Evolutionary conservation across 2,797 vertebrate species (phyloP), one percentile per base, ranked within the genome.

Genomic region (Gephyroberyx darwinii): DNA sequence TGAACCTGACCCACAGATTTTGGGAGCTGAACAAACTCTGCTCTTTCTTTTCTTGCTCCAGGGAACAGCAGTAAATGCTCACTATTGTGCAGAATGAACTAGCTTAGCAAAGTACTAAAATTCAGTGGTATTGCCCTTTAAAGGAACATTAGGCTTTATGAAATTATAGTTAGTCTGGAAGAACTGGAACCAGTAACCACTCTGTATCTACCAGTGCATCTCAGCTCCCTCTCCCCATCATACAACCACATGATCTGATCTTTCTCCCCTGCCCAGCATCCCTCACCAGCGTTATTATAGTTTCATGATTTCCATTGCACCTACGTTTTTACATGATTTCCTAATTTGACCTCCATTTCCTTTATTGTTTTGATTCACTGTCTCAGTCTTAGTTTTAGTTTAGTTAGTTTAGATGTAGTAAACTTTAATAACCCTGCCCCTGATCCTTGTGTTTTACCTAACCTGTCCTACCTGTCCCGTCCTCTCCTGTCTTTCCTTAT

Each of bases 401-500:
- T 8, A 48, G 17, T 14, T 43, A 26, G 26, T 47, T 47, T 47
- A 5, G 16, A n/a, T 54, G 30, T 55, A 31, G 53, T 22, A 41
- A 59, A 22, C 35, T 41, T 20, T 41, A 20, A 60, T 43, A 60
- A 26, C 39, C 19, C 22, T 30, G 33, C 17, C 62, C 31, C 8
- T 52, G 31, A 5, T 10, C 20, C 30, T 72, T 22, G 7, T 60
- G 37, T 85, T 86, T 65, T 63, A 60, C 72, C 68, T 83, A 65
- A 82, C 67, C 57, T 84, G 59, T 80, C 30, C 31, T 17, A 8
- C 13, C 12, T 31, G 35, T 14, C 66, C 62, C 33, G 2, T 78
- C 81, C 80, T 84, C 77, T 71, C 67, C 71, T 78, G 39, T 87
- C 80, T 74, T 66, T 20, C 45, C 16, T 48, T 54, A 22, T 16